These are phyloP conservation scores for Pygoscelis antarcticus DNA, from an alignment of 2,113 vertebrate genomes.

Conservation along the genomic window DNA sequence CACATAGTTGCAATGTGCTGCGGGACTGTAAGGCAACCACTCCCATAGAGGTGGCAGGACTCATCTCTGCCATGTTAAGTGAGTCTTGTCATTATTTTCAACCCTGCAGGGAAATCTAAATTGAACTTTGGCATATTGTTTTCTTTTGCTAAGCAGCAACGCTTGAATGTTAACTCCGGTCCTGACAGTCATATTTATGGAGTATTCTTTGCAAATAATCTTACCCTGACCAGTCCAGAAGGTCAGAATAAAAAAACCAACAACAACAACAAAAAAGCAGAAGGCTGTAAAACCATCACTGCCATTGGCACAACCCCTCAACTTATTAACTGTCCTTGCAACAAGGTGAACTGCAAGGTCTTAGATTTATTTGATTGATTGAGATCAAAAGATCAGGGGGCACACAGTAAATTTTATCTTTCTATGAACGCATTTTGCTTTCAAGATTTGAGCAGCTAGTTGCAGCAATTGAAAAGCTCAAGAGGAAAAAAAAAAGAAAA, in stretches of 20 bases:
- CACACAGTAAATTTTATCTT: slow-evolving; percentile 1
- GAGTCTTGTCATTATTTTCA: slow-evolving; percentile 29
- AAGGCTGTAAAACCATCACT: not conserved
- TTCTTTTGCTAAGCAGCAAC: not conserved
- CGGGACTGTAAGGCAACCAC: not conserved
- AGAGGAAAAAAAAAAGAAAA: not conserved
- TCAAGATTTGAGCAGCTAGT: slow-evolving; percentile 35
- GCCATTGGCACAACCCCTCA: not conserved
- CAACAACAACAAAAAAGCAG: not conserved
- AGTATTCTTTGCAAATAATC: slow-evolving; percentile 43
- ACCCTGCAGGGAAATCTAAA: not conserved
- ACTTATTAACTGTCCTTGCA: not conserved
- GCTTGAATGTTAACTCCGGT: not conserved
- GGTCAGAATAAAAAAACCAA: slow-evolving; percentile 10
- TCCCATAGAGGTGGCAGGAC: not conserved
- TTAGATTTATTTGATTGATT: slow-evolving; percentile 40
- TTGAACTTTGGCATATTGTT: not conserved
- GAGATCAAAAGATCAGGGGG: slow-evolving; percentile 45
- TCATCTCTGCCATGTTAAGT: not conserved
- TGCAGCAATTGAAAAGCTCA: not conserved
- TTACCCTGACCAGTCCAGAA: slow-evolving; percentile 19
- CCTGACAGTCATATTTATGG: slow-evolving; percentile 13
- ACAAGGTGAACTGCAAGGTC: slow-evolving; percentile 19
- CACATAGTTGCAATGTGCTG: not conserved
- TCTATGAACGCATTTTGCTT: not conserved